Evolutionary conservation across 2,888 invertebrate genomes (phyloP).

Genomic region (Gibbula magus): DNA sequence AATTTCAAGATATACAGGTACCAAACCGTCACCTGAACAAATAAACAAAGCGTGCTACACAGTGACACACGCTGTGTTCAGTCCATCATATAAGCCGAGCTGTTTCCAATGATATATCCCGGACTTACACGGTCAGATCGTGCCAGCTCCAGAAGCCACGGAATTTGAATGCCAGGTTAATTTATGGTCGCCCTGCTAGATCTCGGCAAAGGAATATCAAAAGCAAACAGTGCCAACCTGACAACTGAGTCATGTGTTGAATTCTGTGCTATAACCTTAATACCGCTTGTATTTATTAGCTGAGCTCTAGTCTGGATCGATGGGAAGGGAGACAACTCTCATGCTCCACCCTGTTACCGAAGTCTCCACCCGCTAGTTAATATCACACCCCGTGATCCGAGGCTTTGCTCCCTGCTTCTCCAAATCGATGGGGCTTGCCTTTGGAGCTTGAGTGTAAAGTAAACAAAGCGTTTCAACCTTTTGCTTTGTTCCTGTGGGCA

Average conservation of each 20-base stretch:
- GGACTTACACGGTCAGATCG: neutral
- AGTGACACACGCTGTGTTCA: neutral
- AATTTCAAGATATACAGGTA: too few relatives aligned
- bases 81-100: neutral
- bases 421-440: neutral
- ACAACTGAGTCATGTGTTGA: constrained; percentile 11
- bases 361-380: neutral
- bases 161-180: constrained; percentile 6
- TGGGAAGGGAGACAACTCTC: neutral
- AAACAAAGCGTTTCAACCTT: neutral
- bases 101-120: neutral
- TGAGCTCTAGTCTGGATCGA: neutral
- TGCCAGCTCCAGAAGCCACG: neutral
- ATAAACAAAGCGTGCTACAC: neutral
- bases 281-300: constrained; percentile 1
- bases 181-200: constrained; percentile 2
- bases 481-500: neutral
- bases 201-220: neutral
- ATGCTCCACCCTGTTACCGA: neutral
- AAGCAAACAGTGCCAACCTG: neutral
- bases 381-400: neutral
- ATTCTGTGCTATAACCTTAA: neutral
- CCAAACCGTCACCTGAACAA: neutral
- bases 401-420: neutral
- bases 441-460: neutral